A percentile compares a stretch with the other conserved stretches of the same genome.
phyloP scores from a whole-genome alignment of 2,113 vertebrate genomes.

The Cynopterus brachyotis region DNA sequence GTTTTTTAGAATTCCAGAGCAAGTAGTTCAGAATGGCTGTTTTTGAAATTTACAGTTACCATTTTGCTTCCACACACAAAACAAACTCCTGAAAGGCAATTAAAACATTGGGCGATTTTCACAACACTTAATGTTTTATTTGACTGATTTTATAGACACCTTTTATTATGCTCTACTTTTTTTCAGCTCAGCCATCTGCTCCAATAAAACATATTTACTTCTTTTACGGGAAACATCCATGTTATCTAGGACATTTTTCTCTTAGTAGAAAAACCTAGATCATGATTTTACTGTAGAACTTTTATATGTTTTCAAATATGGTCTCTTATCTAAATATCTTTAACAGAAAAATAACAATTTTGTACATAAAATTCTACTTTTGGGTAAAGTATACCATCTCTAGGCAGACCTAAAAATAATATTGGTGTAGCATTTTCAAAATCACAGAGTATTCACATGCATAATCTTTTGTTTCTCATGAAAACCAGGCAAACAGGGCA shows the following conservation, averaged over 20 bases:
- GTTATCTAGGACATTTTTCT: not conserved
- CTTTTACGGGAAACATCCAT: not conserved
- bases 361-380: not conserved
- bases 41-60: conserved; percentile 59
- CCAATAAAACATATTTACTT: not conserved
- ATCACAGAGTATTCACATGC: not conserved
- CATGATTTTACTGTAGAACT: not conserved
- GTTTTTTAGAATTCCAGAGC: conserved; percentile 59
- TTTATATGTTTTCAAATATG: not conserved
- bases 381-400: not conserved
- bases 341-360: not conserved
- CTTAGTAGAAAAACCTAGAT: not conserved
- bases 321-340: not conserved
- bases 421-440: not conserved
- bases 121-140: conserved; percentile 39
- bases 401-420: conserved; percentile 8
- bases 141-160: conserved; percentile 36
- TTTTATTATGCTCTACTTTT: not conserved
- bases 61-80: conserved; percentile 42
- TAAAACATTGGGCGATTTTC: conserved; percentile 54
- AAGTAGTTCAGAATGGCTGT: conserved; percentile 67
- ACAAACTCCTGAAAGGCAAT: conserved; percentile 65
- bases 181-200: conserved; percentile 12
- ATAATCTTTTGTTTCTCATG: not conserved
- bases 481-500: not conserved